Evolutionary conservation across 2,888 invertebrate species (phyloP), one percentile per base, ranked within the genome.

Genomic region (Eustalomyia histrio): DNA sequence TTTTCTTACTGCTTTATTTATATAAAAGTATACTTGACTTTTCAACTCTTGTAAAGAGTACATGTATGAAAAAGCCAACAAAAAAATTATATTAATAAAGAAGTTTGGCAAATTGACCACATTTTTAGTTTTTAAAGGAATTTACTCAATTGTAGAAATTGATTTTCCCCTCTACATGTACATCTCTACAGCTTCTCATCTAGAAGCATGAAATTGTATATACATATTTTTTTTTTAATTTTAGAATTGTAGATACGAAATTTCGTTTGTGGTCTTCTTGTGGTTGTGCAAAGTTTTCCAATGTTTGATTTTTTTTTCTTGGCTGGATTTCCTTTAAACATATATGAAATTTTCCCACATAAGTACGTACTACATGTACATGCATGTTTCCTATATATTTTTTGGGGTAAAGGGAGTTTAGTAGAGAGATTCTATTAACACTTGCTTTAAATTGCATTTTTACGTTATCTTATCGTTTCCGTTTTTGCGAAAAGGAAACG

Each of bases 31-130:
- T n/a, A 65, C 64, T 71, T 76, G 71, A 76, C 64, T 65, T 76
- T 69, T 71, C 21, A 50, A 71, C 29, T 16, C 0, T 47, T 39
- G 43, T 47, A n/a, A n/a, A 47, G n/a, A 47, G 43, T 47, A 39
- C 6, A 12, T 47, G 43, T 43, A 47, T 1, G 4, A 2, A 12
- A 14, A 47, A 47, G 43, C n/a, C 4, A 47, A 47, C 43, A 47
- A n/a, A n/a, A 47, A 47, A 47, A n/a, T 16, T 69, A 47, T 47
- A 24, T 63, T 68, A 35, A 63, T 61, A 61, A 10, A 69, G 17
- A 76, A 76, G 55, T 80, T 80, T 76, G 72, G 58, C 80, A 80
- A 80, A 76, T 80, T 80, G 80, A 80, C 80, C 80, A 76, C 79
- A 80, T 67, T 73, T 71, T 72, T 63, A 47, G 24, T 29, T 57